Evolutionary conservation across 1,140 invertebrate species (phyloP).

Genomic region (Cyclina sinensis): DNA sequence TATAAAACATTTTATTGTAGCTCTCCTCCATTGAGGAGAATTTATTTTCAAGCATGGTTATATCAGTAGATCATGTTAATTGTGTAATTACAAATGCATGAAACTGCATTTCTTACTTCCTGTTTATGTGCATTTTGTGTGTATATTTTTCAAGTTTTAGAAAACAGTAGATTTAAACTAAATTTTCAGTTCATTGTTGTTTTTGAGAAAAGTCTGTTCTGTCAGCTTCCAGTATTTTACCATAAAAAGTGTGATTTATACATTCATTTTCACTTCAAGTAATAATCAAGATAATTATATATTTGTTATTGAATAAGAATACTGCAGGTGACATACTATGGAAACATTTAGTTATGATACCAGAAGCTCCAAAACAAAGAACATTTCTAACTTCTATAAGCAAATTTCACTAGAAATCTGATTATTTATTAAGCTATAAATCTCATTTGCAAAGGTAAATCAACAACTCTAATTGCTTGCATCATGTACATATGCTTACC

Average conservation of each 20-base stretch:
- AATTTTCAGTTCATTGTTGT: conserved; percentile 5
- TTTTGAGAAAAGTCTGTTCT: conserved; percentile 30
- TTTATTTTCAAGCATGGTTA: neutral
- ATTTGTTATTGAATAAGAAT: no score
- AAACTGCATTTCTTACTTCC: neutral
- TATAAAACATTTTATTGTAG: neutral
- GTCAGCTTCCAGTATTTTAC: no score
- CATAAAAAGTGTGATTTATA: no score
- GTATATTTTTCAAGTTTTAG: neutral
- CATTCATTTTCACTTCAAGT: no score
- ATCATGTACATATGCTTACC: conserved; percentile 27
- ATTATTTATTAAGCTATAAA: no score
- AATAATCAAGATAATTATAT: no score
- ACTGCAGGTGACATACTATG: no score
- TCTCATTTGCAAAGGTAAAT: neutral
- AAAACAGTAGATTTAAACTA: neutral
- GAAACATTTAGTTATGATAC: no score
- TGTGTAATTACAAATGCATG: neutral
- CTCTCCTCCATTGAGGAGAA: neutral
- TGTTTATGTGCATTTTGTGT: no score
- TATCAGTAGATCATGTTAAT: neutral
- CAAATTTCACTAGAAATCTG: no score
- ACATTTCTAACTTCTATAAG: no score
- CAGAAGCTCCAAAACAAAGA: no score
- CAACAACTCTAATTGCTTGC: neutral